These are phyloP conservation scores for Teinopalpus imperialis DNA, from an alignment of 2,888 invertebrate genomes.

Conservation along the genomic window DNA sequence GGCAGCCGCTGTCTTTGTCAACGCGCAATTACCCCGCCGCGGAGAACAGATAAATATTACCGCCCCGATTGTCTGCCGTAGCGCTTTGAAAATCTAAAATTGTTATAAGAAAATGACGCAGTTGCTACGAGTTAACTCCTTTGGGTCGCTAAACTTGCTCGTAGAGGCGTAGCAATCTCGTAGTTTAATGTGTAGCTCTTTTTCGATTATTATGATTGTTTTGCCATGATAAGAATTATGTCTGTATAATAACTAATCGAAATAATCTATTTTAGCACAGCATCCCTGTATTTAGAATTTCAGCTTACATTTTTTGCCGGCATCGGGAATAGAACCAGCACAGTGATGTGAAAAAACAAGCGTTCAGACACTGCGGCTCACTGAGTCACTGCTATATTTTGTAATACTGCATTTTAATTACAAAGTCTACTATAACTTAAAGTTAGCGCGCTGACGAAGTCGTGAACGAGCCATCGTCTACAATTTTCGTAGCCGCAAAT, in stretches of 20 bases:
- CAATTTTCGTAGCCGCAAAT: constrained; percentile 75
- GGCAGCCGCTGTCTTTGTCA: constrained; percentile 53
- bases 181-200: constrained; percentile 2
- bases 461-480: constrained; percentile 36
- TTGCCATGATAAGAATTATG: no score
- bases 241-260: no score
- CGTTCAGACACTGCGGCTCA: no score
- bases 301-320: no score
- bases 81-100: constrained; percentile 22
- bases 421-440: no score
- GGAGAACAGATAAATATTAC: constrained; percentile 34
- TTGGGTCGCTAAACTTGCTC: constrained; percentile 24
- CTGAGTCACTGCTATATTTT: no score
- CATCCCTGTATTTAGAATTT: no score
- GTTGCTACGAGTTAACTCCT: constrained; percentile 13
- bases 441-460: no score
- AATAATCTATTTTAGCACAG: no score
- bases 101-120: constrained; percentile 14
- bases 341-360: no score
- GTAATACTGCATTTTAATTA: constrained; percentile 7
- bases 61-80: constrained; percentile 19
- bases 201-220: no score
- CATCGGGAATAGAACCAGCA: no score
- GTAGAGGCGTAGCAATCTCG: constrained; percentile 6
- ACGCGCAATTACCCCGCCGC: constrained; percentile 54